Evolutionary conservation across 2,888 invertebrate species (phyloP), one percentile per base, ranked within the genome.

Genomic region (Melieria crassipennis): DNA sequence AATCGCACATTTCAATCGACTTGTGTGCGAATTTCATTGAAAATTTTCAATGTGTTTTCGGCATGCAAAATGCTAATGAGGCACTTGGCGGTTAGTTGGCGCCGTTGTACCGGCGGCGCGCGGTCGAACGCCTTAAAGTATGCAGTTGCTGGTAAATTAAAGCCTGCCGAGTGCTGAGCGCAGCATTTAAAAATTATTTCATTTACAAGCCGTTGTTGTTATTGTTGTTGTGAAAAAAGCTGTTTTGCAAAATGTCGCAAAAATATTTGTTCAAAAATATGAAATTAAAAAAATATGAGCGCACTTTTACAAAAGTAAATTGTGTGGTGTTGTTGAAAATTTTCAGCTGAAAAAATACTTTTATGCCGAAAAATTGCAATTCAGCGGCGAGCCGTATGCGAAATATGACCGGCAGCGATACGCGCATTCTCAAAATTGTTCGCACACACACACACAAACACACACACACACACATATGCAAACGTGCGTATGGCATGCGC

Each of bases 21-120:
- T 77, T 80, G 78, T 78, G 78, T 78, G 80, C 80, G 79, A 82
- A 78, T 78, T 80, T 82, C 80, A 83, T 82, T 80, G 60, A 79
- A 80, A 79, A 81, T 78, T 77, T 75, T 79, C 78, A 83, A 84
- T 82, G 79, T 82, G 78, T 78, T 76, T 75, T 77, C 78, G 75
- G 77, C 83, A 83, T 81, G 83, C 83, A 82, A 83, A 81, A 83
- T 83, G 83, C 78, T 82, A 83, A 83, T 82, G 80, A 82, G 78
- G 76, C 65, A 70, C 63, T 60, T 48, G 47, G 55, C 48, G 47
- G 69, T 30, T 30, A 30, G 30, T 30, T 30, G 30, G 30, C 3
- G 30, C 3, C 30, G 30, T 3, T 30, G 30, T 30, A 3, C 3
- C 30, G 30, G 30, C 30, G 16, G 52, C 52, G 52, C 10, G 6